Conservation (phyloP, 2,888 invertebrate species). For the Octonoba sinensis region DNA sequence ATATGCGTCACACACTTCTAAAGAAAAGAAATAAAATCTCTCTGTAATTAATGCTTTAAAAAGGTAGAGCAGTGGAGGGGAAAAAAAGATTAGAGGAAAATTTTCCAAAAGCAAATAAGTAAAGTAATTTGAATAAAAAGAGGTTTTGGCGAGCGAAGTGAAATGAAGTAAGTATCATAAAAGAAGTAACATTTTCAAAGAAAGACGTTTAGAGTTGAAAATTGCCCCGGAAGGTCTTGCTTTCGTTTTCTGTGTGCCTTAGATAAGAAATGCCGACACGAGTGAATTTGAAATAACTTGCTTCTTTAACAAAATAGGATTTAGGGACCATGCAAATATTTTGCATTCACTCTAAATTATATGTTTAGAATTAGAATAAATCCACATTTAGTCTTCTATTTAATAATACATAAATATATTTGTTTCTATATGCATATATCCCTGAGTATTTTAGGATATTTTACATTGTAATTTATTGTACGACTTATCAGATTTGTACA, state of each 20-base stretch:
- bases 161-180: constrained; percentile 51
- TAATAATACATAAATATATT: no score
- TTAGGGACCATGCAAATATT: constrained; percentile 16
- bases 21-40: constrained; percentile 17
- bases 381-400: no score
- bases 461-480: no score
- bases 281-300: constrained; percentile 37
- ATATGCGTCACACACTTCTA: constrained; percentile 33
- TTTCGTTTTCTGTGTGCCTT: constrained; percentile 25
- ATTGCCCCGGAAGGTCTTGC: constrained; percentile 36
- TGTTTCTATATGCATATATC: no score
- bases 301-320: constrained; percentile 7
- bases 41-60: constrained; percentile 51
- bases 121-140: constrained; percentile 41
- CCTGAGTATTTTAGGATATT: no score
- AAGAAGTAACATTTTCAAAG: constrained; percentile 46
- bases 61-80: constrained; percentile 8
- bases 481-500: no score
- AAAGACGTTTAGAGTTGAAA: constrained; percentile 49
- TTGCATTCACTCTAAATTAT: neutral
- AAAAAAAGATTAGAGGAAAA: constrained; percentile 3
- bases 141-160: constrained; percentile 21
- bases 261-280: constrained; percentile 55
- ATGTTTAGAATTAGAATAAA: no score
- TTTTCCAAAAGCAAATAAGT: constrained; percentile 34